Percentiles rank a stretch among this genome's conserved stretches.
phyloP scores from a whole-genome alignment of 2,113 vertebrate species.

The Crotalus tigris region DNA sequence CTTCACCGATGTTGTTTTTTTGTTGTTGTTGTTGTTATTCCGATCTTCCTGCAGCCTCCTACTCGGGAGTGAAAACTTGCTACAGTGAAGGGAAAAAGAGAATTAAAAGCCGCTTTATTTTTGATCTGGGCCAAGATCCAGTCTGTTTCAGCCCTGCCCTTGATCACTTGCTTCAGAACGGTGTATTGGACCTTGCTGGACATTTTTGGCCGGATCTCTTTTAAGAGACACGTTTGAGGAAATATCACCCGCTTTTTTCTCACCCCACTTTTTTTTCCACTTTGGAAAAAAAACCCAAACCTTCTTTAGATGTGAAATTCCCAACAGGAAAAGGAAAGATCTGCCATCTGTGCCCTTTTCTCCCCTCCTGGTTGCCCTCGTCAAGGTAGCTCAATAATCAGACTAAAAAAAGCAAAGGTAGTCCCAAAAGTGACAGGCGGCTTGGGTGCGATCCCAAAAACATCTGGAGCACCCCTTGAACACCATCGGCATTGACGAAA shows the following conservation, averaged over 20 bases:
- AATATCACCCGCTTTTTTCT: background rate
- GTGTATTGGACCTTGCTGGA: background rate
- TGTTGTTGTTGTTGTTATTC: too few relatives aligned
- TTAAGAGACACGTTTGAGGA: background rate
- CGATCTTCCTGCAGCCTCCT: too few relatives aligned
- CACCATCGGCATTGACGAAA: background rate
- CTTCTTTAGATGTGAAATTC: constrained; percentile 68
- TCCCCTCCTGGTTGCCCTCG: too few relatives aligned
- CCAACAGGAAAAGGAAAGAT: constrained; percentile 51
- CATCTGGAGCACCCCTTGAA: background rate
- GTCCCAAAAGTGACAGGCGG: background rate
- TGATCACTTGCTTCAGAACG: background rate
- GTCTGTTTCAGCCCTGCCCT: background rate
- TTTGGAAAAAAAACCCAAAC: background rate
- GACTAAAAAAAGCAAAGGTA: background rate
- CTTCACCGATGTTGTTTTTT: too few relatives aligned
- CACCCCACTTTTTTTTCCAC: too few relatives aligned
- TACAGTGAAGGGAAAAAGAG: too few relatives aligned
- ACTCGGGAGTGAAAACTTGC: too few relatives aligned
- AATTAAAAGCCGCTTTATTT: background rate
- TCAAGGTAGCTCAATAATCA: background rate
- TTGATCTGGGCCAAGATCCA: background rate
- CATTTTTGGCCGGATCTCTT: background rate
- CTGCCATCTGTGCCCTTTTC: constrained; percentile 62
- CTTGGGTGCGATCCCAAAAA: background rate